These are phyloP conservation scores for Rhincodon typus DNA, from an alignment of 2,797 vertebrate genomes.

Conservation along the genomic window DNA sequence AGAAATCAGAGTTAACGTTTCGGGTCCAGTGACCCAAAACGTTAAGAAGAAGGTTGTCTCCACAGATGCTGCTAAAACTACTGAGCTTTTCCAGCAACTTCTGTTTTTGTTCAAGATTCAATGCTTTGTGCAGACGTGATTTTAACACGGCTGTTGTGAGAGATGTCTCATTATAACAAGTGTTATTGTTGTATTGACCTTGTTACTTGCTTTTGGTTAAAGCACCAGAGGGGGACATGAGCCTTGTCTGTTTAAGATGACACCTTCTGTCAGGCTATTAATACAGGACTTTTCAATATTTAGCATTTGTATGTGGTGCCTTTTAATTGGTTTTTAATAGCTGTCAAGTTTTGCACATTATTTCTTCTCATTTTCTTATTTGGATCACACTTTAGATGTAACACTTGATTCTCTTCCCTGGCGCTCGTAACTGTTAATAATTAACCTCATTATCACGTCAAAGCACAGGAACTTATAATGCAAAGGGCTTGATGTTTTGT, in stretches of 20 bases:
- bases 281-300: neutral
- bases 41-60: too few relatives aligned
- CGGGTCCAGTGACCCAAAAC: too few relatives aligned
- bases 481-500: neutral
- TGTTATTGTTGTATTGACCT: neutral
- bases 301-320: neutral
- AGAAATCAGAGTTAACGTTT: too few relatives aligned
- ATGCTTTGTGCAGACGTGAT: neutral
- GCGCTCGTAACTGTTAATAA: conserved; percentile 9
- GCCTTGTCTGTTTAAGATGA: neutral
- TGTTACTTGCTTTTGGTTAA: neutral
- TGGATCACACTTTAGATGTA: conserved; percentile 5
- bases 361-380: neutral
- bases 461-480: neutral
- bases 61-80: too few relatives aligned
- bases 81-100: too few relatives aligned
- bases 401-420: neutral
- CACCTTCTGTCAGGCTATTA: neutral
- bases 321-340: neutral
- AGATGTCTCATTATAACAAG: neutral
- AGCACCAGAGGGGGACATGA: neutral
- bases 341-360: neutral
- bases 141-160: neutral
- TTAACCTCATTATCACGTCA: conserved; percentile 17
- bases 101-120: neutral